A percentile compares a stretch with the other conserved stretches of the same genome.
Conservation (phyloP, 2,797 vertebrate genomes). For the Melanotaenia maccullochi region DNA sequence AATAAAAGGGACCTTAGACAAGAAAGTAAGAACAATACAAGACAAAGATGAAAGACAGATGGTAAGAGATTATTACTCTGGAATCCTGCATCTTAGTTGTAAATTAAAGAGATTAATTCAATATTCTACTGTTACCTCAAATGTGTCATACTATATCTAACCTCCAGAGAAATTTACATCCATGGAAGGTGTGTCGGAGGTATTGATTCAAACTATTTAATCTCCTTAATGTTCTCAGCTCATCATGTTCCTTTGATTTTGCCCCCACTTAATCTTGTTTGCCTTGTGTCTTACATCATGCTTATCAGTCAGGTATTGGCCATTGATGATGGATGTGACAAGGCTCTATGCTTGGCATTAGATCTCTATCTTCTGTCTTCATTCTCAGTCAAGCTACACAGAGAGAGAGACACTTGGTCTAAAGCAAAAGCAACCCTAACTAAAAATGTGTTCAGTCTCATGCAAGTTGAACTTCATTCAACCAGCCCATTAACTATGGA, state of each 20-base stretch:
- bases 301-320: conserved; percentile 62
- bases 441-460: not conserved
- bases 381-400: conserved; percentile 59
- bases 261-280: conserved; percentile 48
- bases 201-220: conserved; percentile 32
- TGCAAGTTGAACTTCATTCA: conserved; percentile 24
- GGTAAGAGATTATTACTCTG: conserved; percentile 44
- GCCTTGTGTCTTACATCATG: conserved; percentile 40
- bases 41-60: conserved; percentile 16
- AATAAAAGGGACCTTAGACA: conserved; percentile 31
- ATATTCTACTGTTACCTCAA: conserved; percentile 24
- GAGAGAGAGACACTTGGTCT: conserved; percentile 35
- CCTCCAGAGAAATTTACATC: conserved; percentile 33
- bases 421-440: conserved; percentile 40
- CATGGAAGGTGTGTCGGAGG: conserved; percentile 6
- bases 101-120: conserved; percentile 71
- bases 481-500: conserved; percentile 35
- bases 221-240: conserved; percentile 25
- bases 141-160: conserved; percentile 27
- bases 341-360: conserved; percentile 62
- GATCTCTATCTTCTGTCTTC: conserved; percentile 56
- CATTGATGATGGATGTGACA: conserved; percentile 62
- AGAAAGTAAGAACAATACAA: conserved; percentile 34
- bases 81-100: conserved; percentile 71
- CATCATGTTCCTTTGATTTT: conserved; percentile 41